These are phyloP conservation scores for Acleris cristana DNA, from an alignment of 2,888 invertebrate species.

Conservation along the genomic window DNA sequence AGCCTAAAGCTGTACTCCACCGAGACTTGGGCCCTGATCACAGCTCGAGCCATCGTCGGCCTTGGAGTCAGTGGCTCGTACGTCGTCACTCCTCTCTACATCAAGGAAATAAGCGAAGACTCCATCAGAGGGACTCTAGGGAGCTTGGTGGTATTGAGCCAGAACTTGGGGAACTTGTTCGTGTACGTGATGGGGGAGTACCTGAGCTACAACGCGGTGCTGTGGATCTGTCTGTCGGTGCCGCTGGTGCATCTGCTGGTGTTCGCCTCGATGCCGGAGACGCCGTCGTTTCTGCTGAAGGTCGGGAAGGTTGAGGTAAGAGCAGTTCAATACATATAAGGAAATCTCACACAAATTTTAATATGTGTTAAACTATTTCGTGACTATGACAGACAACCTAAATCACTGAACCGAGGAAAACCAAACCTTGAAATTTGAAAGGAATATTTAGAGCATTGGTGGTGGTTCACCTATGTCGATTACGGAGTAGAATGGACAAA, in stretches of 20 bases:
- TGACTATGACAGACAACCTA: too few relatives aligned
- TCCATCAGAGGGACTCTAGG: conserved; percentile 72
- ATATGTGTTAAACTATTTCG: too few relatives aligned
- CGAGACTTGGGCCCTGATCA: conserved; percentile 73
- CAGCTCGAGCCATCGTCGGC: conserved; percentile 71
- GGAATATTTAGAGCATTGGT: too few relatives aligned
- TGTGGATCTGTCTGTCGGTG: conserved; percentile 72
- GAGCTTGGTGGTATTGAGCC: conserved; percentile 70
- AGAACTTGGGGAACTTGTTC: conserved; percentile 71
- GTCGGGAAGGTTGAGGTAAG: conserved; percentile 73
- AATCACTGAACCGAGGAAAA: too few relatives aligned
- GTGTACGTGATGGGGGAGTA: conserved; percentile 74
- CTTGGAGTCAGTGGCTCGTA: conserved; percentile 73
- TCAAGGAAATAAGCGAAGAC: conserved; percentile 78
- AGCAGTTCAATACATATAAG: background rate
- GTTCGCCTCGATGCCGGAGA: conserved; percentile 75
- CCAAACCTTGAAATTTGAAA: too few relatives aligned
- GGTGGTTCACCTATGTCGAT: too few relatives aligned
- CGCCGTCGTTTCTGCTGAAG: conserved; percentile 73
- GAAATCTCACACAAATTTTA: too few relatives aligned
- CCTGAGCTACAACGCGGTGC: conserved; percentile 65
- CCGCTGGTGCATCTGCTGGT: conserved; percentile 69
- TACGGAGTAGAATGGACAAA: too few relatives aligned
- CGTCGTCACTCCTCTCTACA: conserved; percentile 75
- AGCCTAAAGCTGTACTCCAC: conserved; percentile 71